Evolutionary conservation across 2,113 vertebrate genomes (phyloP), one percentile per base, ranked within the genome.

Genomic region (Stegastes partitus): DNA sequence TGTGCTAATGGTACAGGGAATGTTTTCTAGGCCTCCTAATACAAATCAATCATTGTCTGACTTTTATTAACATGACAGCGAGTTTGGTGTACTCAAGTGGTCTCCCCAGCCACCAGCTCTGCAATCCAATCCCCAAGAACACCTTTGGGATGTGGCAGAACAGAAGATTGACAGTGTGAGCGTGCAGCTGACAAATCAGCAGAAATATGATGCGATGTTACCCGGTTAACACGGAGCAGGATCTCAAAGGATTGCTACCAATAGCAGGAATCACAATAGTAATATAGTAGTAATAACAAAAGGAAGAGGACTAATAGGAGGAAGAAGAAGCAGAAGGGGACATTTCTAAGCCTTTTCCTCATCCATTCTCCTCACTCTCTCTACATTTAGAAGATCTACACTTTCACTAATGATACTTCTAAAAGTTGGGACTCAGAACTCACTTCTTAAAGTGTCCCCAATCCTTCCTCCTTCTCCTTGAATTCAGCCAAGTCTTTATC

Each of bases 401-500:
- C 23, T 54, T 42, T 45, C 1, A 44, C 15, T 12, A 55, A 64
- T 23, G 63, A 58, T 2, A 58, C 15, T 50, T 57, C 28, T 34
- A 55, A 39, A 66, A 21, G 9, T 51, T 10, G 2, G 15, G 15
- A 10, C 31, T 34, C 31, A 34, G 31, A 34, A 34, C 8, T 34
- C 31, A 8, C 31, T 34, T 34, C 31, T 9, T 1, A 34, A 31
- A 58, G 15, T 54, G 39, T 37, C 37, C 49, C 15, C 56, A n/a
- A 75, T 45, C 21, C 26, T 64, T 18, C 34, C 6, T 69, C 15
- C 49, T 34, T 10, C 31, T 34, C 7, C 31, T 34, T 34, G 34
- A 78, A 62, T 56, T 19, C 16, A 62, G 28, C 31, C 31, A n/a
- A n/a, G n/a, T 39, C 1, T 85, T 59, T 22, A 45, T 68, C 54